Evolutionary conservation across 2,113 vertebrate genomes (phyloP), one percentile per base, ranked within the genome.

Genomic region (Chlorodrepanis virens): DNA sequence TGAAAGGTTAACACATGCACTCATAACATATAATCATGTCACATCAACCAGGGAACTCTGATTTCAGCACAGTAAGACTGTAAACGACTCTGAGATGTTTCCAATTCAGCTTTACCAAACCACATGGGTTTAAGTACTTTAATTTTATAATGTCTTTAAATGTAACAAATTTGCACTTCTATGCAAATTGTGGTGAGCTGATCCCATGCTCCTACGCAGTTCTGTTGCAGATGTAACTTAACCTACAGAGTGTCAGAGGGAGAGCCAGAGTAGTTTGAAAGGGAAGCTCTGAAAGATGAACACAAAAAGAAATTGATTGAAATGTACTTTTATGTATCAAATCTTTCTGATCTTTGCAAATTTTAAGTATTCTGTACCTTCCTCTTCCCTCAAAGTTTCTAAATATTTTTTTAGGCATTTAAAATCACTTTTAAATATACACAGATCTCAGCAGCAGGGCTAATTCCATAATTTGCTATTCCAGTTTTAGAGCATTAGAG

Each of bases 1-100:
- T 95, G 91, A 97, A 93, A 96, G 94, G 79, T 94, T 96, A 96
- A 85, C 79, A 61, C 78, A 53, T 54, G 74, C 37, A 96, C 70
- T 95, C 83, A 67, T 74, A 97, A 96, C 90, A 95, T 83, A 94
- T 69, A 97, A 95, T 97, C 93, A 94, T 54, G 78, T 93, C 93
- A 96, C 78, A 80, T 97, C 90, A 96, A 59, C 67, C 39, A 70
- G 57, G 28, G 54, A 96, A 88, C 75, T 85, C 87, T 88, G 87
- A 91, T 96, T 88, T 93, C 54, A 94, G 92, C 67, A 83, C 23
- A 95, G 77, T 83, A 83, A 95, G 53, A 59, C 35, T 88, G 54
- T n/a, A 77, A 78, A 94, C 9, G 42, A 61, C 47, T 74, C 18
- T 14, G 59, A 87, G 49, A 70, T 7, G 14, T 72, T 91, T 80